Evolutionary conservation across 2,888 invertebrate genomes (phyloP).

Genomic region (Melinaea menophilus): DNA sequence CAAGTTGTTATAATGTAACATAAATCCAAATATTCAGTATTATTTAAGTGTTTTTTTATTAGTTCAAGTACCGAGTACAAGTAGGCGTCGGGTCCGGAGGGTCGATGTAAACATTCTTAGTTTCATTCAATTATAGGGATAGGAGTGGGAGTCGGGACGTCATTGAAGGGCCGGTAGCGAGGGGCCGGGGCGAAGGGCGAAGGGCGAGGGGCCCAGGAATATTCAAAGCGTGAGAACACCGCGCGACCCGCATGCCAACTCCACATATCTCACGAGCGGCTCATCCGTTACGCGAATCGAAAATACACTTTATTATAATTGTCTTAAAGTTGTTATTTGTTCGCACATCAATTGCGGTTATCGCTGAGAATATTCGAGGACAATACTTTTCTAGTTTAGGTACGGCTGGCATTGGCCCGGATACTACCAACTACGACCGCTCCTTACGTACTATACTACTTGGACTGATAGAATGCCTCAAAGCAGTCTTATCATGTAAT

Average conservation of each 20-base stretch:
- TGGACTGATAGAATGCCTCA: too few relatives aligned
- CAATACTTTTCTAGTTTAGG: constrained; percentile 78
- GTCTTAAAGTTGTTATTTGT: constrained; percentile 50
- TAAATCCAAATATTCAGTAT: not conserved
- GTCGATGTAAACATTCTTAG: constrained; percentile 62
- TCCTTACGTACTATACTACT: constrained; percentile 36
- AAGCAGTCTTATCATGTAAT: too few relatives aligned
- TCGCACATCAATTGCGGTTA: constrained; percentile 52
- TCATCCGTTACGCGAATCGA: constrained; percentile 43
- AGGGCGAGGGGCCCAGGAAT: constrained; percentile 66
- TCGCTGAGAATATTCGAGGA: constrained; percentile 75
- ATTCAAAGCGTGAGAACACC: constrained; percentile 78
- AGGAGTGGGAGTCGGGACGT: constrained; percentile 67
- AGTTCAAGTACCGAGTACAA: not conserved
- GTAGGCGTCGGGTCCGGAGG: constrained; percentile 25
- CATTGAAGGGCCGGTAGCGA: constrained; percentile 64
- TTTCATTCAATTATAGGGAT: constrained; percentile 69
- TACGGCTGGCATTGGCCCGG: constrained; percentile 76
- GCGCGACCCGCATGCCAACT: constrained; percentile 77
- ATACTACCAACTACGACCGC: constrained; percentile 71
- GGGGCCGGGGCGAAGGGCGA: constrained; percentile 33
- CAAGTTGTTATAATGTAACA: too few relatives aligned
- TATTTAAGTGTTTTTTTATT: not conserved
- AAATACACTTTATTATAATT: constrained; percentile 46
- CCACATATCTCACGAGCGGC: constrained; percentile 78